These are phyloP conservation scores for Pachycephala philippinensis DNA, from an alignment of 2,113 vertebrate species.

Conservation along the genomic window DNA sequence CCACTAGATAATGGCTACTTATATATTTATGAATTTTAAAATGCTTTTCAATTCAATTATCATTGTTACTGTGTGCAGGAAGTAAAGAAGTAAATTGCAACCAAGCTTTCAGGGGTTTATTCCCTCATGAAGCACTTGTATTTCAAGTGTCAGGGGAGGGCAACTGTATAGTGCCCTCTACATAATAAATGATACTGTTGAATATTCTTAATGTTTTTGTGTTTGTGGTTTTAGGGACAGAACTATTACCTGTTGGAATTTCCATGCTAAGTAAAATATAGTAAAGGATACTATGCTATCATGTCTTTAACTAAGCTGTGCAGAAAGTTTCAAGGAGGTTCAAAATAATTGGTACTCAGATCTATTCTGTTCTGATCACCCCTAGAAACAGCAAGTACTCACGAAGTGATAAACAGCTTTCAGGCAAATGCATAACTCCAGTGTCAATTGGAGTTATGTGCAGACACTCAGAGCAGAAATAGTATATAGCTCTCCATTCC, in stretches of 20 bases:
- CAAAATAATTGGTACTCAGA: not conserved
- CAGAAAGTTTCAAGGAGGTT: not conserved
- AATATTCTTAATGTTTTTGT: not conserved
- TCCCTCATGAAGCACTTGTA: slow-evolving; percentile 39
- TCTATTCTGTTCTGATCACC: not conserved
- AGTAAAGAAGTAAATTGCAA: slow-evolving; percentile 64
- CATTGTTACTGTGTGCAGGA: slow-evolving; percentile 44
- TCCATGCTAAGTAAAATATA: not conserved
- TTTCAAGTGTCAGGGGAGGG: not conserved
- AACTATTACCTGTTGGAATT: not conserved
- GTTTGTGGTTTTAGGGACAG: not conserved
- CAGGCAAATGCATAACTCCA: not conserved
- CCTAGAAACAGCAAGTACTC: not conserved
- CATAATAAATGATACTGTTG: slow-evolving; percentile 41
- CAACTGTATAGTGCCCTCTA: slow-evolving; percentile 21
- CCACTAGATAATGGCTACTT: slow-evolving; percentile 59
- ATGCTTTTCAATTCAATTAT: slow-evolving; percentile 59
- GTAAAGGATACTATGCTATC: not conserved
- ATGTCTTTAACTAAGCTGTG: not conserved
- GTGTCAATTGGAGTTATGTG: slow-evolving; percentile 11
- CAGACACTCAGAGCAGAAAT: slow-evolving; percentile 35
- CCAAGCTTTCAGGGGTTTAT: slow-evolving; percentile 57
- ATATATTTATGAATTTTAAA: slow-evolving; percentile 67
- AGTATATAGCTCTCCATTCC: slow-evolving; percentile 27
- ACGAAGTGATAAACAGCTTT: slow-evolving; percentile 19